A percentile compares a stretch with the other conserved stretches of the same genome.
phyloP scores from a whole-genome alignment of 2,888 invertebrate genomes.

The Sesamia inferens region DNA sequence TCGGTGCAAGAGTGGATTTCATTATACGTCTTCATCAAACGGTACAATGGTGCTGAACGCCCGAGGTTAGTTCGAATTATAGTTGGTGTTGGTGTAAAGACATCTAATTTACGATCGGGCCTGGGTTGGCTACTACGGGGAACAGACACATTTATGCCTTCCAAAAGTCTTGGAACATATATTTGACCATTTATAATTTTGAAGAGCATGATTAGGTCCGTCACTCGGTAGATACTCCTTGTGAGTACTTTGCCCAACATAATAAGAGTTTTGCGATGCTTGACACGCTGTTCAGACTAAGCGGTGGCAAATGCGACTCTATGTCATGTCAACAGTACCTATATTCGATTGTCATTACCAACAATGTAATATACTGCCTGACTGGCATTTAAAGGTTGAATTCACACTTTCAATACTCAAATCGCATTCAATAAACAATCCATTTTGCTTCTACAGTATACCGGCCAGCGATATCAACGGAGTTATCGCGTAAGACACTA shows the following conservation, averaged over 20 bases:
- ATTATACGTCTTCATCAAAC: too few relatives aligned
- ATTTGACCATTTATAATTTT: too few relatives aligned
- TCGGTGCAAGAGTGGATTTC: too few relatives aligned
- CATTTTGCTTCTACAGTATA: neutral
- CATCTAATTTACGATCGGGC: too few relatives aligned
- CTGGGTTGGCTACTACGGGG: too few relatives aligned
- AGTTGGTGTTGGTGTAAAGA: too few relatives aligned
- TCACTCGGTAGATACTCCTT: too few relatives aligned
- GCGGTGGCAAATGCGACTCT: neutral
- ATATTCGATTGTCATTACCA: neutral
- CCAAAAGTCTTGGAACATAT: too few relatives aligned
- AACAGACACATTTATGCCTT: too few relatives aligned
- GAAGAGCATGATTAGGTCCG: too few relatives aligned
- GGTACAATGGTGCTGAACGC: too few relatives aligned
- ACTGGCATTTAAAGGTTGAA: neutral
- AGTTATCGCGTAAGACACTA: neutral
- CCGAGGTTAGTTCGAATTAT: too few relatives aligned
- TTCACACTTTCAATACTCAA: neutral
- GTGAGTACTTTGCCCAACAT: neutral
- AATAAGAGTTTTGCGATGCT: neutral
- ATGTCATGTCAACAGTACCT: neutral
- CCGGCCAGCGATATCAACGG: neutral
- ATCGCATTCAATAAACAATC: neutral
- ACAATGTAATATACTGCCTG: neutral
- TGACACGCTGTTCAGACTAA: neutral